Base-by-base conservation (phyloP, 2,797 vertebrate species). In the Phalanger gymnotis region DNA sequence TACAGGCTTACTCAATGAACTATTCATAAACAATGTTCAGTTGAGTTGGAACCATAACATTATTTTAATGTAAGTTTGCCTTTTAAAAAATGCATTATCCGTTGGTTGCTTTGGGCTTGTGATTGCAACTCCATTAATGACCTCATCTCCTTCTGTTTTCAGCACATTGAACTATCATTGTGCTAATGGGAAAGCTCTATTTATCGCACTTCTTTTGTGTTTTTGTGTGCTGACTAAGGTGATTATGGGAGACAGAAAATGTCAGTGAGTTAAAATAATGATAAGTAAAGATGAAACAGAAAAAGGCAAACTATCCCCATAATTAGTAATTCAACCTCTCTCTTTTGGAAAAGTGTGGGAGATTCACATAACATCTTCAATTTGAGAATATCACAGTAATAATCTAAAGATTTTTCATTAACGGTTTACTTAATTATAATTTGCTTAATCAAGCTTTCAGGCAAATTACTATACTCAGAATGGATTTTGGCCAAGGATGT, bases 131-230 rank as follows among this genome's bases (percentile, higher is more conserved):
- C 91, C 55, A 92, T 96, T 97, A 98, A 97, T 91, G 91, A 96
- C 58, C 53, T 97, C 54, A 95, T 97, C 97, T 98, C 73, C 95
- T 96, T 96, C 13, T 54, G 55, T 81, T 95, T 89, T 92, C 30
- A 96, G 92, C 91, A 93, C 90, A 93, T 87, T 95, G 96, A 97
- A 96, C 94, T 92, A 92, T 54, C 55, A 93, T 40, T 94, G 40
- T 47, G 40, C 93, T 96, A 98, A 98, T 73, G 58, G 55, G 91
- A 96, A 96, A 96, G 56, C 0, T 98, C 81, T 92, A 96, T 95
- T 98, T 98, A 97, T 97, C 97, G 89, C 28, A 91, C 13, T 66
- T 98, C 94, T 96, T 97, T 97, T 94, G 95, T 97, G 93, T 96
- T 93, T 96, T 66, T 97, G 98, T 94, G 87, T 96, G 94, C 96